Evolutionary conservation across 2,888 invertebrate genomes (phyloP).

Genomic region (Pandemis heparana): DNA sequence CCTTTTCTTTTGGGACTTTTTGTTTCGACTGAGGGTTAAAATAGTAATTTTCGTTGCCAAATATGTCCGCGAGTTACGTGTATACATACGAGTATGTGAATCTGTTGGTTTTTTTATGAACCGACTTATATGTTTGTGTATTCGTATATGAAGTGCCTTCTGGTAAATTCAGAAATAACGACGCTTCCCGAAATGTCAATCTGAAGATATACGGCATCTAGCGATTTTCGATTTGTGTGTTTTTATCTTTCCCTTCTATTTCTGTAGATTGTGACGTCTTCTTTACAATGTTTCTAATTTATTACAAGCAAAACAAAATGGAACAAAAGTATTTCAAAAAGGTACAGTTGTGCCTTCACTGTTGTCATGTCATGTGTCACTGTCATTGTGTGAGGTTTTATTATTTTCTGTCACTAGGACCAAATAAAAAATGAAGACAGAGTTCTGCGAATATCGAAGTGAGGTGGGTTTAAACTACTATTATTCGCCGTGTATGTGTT

Average conservation of each 20-base stretch:
- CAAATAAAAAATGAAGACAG: neutral
- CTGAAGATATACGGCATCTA: neutral
- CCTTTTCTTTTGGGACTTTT: too few relatives aligned
- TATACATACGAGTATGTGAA: too few relatives aligned
- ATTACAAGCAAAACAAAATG: conserved; percentile 81
- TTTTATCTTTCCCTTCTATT: neutral
- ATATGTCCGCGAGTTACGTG: too few relatives aligned
- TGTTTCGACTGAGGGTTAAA: too few relatives aligned
- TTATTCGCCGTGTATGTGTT: too few relatives aligned
- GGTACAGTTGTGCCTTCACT: conserved; percentile 58
- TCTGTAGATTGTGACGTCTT: conserved; percentile 43
- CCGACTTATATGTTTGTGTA: too few relatives aligned
- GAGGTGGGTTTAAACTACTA: too few relatives aligned
- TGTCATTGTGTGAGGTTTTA: neutral
- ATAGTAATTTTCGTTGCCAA: too few relatives aligned
- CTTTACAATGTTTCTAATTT: conserved; percentile 47
- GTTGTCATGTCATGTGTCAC: neutral
- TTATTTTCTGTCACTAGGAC: neutral
- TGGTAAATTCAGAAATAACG: neutral
- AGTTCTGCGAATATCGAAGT: too few relatives aligned
- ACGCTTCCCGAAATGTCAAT: neutral
- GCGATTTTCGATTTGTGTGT: neutral
- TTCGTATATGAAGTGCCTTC: too few relatives aligned
- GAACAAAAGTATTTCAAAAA: conserved; percentile 81
- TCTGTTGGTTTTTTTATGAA: too few relatives aligned